phyloP scores from a whole-genome alignment of 2,797 vertebrate genomes.

The Enteromius unitaeniatus region DNA sequence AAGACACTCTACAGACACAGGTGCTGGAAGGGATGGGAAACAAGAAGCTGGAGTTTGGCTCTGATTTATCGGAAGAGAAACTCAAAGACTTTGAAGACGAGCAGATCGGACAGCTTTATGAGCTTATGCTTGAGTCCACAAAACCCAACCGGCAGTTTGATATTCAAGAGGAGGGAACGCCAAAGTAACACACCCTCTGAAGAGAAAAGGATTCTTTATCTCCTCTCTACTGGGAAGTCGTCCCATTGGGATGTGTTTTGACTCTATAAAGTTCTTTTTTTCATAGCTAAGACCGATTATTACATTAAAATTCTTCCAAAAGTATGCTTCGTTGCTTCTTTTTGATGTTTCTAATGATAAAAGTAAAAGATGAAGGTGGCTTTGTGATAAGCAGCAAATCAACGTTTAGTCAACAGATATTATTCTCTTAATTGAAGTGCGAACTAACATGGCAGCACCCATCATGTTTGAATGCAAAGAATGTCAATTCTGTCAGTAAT shows the following conservation, averaged over 20 bases:
- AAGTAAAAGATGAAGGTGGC: not conserved
- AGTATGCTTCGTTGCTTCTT: not conserved
- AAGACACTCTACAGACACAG: constrained; percentile 74
- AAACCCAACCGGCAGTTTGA: constrained; percentile 84
- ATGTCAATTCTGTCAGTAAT: no score
- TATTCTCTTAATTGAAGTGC: no score
- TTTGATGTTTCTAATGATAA: constrained; percentile 1
- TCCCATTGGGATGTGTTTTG: not conserved
- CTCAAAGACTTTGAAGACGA: constrained; percentile 85
- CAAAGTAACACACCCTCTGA: constrained; percentile 59
- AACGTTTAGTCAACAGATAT: no score
- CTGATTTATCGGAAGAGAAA: constrained; percentile 67
- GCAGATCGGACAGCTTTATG: constrained; percentile 90
- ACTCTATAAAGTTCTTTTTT: constrained; percentile 7
- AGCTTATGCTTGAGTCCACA: constrained; percentile 91
- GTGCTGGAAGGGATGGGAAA: constrained; percentile 65
- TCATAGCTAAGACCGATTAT: constrained; percentile 15
- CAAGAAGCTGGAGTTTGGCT: constrained; percentile 62
- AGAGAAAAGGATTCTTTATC: not conserved
- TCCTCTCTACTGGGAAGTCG: not conserved
- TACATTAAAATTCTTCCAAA: constrained; percentile 9
- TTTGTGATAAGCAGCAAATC: not conserved
- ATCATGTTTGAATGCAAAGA: no score
- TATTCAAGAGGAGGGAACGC: constrained; percentile 73
- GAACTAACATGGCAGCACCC: no score